Evolutionary conservation across 2,797 vertebrate species (phyloP), one percentile per base, ranked within the genome.

Genomic region (Emys orbicularis): DNA sequence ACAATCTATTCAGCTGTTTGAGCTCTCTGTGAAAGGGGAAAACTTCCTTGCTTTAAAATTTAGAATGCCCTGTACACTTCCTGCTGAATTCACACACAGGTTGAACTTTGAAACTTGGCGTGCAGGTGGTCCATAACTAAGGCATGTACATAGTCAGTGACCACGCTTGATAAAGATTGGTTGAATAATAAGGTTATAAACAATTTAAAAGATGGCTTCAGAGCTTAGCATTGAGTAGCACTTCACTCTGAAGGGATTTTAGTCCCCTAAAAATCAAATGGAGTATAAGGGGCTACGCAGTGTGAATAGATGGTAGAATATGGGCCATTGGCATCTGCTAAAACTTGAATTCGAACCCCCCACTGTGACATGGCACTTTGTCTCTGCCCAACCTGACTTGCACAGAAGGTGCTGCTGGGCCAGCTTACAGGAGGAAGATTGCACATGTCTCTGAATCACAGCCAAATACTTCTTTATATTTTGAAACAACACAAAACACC

Each of bases 201-300:
- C 82, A 50, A 0, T 83, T 56, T 19, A 79, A 94, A 74, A 41
- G n/a, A 56, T 47, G 68, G 68, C 21, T 86, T 96, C 50, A 91
- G 79, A 76, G 53, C 84, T 93, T 93, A 65, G 29, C 53, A 79
- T 74, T 37, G 76, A 52, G 12, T 85, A 21, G 92, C 37, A 41
- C n/a, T 25, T 94, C 61, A 41, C 76, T 90, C 52, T 80, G 23
- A n/a, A n/a, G n/a, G n/a, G n/a, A n/a, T n/a, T n/a, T 89, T 92
- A 68, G 12, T 61, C 59, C 68, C 0, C 44, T 47, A 37, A 0
- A 25, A n/a, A 15, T 61, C 68, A 89, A 94, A 13, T 79, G 74
- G 52, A 15, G 9, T 53, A 56, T 53, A 56, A 87, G 54, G 6
- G 93, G 1, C 41, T 88, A 25, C 7, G 65, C 10, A 57, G 29